These are phyloP conservation scores for Geophilus truncorum DNA, from an alignment of 2,888 invertebrate genomes.

Conservation along the genomic window DNA sequence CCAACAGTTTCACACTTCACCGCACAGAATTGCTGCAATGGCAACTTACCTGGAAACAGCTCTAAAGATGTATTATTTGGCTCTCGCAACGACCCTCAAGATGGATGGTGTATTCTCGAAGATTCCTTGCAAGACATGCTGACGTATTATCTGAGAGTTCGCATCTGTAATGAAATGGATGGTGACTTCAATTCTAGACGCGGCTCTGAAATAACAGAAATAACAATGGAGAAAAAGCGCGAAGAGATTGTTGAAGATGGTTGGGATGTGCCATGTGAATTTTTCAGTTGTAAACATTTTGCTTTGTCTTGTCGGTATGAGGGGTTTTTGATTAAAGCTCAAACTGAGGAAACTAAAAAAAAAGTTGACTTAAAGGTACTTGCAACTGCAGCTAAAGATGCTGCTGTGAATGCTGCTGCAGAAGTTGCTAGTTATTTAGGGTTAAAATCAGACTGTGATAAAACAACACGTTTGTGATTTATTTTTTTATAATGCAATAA, in stretches of 20 bases:
- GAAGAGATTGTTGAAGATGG: neutral
- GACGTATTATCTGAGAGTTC: neutral
- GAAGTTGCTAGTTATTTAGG: neutral
- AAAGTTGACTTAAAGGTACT: constrained; percentile 11
- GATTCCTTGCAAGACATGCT: neutral
- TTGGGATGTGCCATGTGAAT: neutral
- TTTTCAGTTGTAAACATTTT: constrained; percentile 1
- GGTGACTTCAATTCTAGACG: neutral
- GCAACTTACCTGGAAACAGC: neutral
- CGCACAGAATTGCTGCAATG: neutral
- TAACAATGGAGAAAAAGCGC: neutral
- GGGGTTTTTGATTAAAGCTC: neutral
- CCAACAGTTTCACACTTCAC: neutral
- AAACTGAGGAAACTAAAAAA: neutral
- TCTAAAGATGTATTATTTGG: neutral
- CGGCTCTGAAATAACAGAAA: neutral
- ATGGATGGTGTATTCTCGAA: neutral
- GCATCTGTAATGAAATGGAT: neutral
- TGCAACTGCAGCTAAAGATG: neutral
- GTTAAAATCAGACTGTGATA: no score
- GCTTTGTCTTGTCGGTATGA: neutral
- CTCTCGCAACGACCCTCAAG: neutral
- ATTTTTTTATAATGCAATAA: no score
- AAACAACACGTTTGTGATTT: no score
- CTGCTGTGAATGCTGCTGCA: neutral